phyloP scores from a whole-genome alignment of 1,140 invertebrate species.

The Linepithema humile region DNA sequence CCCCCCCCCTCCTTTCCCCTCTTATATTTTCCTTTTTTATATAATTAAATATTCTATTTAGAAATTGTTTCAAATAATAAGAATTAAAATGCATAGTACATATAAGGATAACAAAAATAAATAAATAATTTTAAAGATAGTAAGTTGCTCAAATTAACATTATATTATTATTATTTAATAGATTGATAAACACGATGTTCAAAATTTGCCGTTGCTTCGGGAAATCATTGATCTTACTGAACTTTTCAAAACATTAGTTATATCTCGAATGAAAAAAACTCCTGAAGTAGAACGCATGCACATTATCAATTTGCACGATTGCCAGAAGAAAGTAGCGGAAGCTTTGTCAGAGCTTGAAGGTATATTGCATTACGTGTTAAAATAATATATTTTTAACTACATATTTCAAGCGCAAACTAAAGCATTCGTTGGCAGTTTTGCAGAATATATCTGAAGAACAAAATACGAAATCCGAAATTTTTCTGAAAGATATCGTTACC shows the following conservation, averaged over 20 bases:
- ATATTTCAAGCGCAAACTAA: background rate
- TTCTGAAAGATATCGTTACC: constrained; percentile 1
- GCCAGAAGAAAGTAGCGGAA: background rate
- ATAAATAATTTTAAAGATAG: background rate
- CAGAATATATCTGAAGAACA: constrained; percentile 4
- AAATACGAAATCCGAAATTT: background rate
- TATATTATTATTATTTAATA: constrained; percentile 1
- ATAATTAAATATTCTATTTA: too few relatives aligned
- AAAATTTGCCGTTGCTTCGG: background rate
- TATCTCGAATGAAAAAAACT: constrained; percentile 27
- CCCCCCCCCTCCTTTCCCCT: too few relatives aligned
- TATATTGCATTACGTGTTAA: background rate
- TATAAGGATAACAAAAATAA: too few relatives aligned
- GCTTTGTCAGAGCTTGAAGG: constrained; percentile 5
- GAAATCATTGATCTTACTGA: constrained; percentile 2
- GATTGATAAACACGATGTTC: background rate
- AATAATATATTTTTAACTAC: background rate
- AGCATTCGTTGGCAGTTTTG: constrained; percentile 1
- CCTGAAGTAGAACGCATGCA: background rate
- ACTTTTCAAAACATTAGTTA: background rate
- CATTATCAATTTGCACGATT: constrained; percentile 9
- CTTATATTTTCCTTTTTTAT: too few relatives aligned
- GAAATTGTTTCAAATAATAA: too few relatives aligned
- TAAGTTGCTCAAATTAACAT: background rate
- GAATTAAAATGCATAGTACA: too few relatives aligned